Percentiles rank a stretch among this genome's conserved stretches.
phyloP scores from a whole-genome alignment of 2,888 invertebrate genomes.

The Sarcophaga subvicina region DNA sequence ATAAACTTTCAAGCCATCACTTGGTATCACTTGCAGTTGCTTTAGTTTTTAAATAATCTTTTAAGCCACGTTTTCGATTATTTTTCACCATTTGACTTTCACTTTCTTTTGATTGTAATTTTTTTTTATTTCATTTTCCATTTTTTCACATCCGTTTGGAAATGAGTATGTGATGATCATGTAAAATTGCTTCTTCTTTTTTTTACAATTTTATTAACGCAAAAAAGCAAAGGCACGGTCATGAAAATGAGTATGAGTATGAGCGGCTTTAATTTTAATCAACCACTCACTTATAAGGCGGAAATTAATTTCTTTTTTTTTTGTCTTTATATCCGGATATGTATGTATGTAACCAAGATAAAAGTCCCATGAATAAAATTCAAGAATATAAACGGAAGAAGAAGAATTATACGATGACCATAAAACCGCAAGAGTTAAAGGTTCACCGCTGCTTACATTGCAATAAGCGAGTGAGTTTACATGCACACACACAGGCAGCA shows the following conservation, averaged over 20 bases:
- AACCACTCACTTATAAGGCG: conserved; percentile 40
- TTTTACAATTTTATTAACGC: not conserved
- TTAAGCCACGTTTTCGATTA: not conserved
- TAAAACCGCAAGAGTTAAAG: conserved; percentile 33
- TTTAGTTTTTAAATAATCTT: not conserved
- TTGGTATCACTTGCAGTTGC: not conserved
- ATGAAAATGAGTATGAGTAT: not conserved
- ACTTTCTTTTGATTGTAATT: not conserved
- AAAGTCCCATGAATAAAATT: not conserved
- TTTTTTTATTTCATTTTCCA: not conserved
- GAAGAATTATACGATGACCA: conserved; percentile 15
- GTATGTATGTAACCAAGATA: not conserved
- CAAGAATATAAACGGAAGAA: not conserved
- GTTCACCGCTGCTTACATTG: not conserved
- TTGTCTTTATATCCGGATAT: not conserved
- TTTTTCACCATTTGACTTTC: not conserved
- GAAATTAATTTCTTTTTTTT: conserved; percentile 41
- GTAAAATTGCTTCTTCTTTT: not conserved
- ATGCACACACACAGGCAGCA: too few relatives aligned
- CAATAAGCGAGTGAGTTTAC: too few relatives aligned
- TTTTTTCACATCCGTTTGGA: conserved; percentile 32
- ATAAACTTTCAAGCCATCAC: too few relatives aligned
- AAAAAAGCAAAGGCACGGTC: too few relatives aligned
- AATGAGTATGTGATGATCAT: not conserved
- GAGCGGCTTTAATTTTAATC: conserved; percentile 35